Evolutionary conservation across 2,888 invertebrate species (phyloP), one percentile per base, ranked within the genome.

Genomic region (Ophion slaviceki): DNA sequence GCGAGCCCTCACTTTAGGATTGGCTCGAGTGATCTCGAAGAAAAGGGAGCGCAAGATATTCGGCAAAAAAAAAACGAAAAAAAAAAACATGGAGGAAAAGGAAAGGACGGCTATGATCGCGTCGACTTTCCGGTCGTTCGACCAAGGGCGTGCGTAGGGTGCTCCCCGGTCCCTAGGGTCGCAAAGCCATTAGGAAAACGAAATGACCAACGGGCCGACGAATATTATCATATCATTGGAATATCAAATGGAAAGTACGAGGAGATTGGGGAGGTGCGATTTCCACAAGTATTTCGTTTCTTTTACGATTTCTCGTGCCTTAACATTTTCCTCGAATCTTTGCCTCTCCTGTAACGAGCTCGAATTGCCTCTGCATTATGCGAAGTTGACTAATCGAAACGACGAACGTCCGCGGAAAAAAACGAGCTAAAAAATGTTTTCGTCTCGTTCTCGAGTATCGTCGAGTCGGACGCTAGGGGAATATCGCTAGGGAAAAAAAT

Each of bases 201-300:
- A 72, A 85, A 86, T 80, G 82, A 82, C 82, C 85, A 77, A 59
- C 57, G 47, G 59, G 70, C 78, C 28, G 57, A 72, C 2, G 45
- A 61, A 70, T 62, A 86, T 82, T 80, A 86, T 82, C 85, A 82
- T 86, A 77, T 80, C 76, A 64, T 80, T 77, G 64, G 62, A 74
- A 86, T 84, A 76, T 68, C 67, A 68, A 81, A 68, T 75, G 79
- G 64, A 11, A 45, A 57, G 36, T 45, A 53, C 61, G 45, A 36
- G 3, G 47, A 40, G 0, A 5, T 7, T 6, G 8, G 40, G 6
- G 59, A 80, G 64, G 62, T 64, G 64, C 72, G 40, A 80, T 62
- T 72, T 72, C 62, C 40, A 28, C 28, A 45, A 47, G n/a, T 57
- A 68, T 53, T 17, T 53, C 53, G n/a, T 72, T 72, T 72, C 10